phyloP scores from a whole-genome alignment of 2,888 invertebrate genomes.

The Chalcosyrphus nemorum region DNA sequence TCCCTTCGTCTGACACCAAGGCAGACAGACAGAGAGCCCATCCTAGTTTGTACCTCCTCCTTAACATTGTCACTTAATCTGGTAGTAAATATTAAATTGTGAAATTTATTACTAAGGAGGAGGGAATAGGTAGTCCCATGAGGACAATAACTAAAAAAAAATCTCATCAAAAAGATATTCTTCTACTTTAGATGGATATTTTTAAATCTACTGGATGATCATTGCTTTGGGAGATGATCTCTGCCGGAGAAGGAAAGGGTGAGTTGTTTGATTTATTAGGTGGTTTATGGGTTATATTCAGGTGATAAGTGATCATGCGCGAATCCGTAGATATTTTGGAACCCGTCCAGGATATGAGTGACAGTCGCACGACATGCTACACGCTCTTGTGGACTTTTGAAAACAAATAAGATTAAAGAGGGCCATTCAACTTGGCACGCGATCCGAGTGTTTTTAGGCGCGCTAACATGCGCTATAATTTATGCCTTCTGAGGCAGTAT shows the following conservation, averaged over 20 bases:
- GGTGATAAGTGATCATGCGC: slow-evolving; percentile 14
- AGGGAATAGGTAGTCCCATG: slow-evolving; percentile 15
- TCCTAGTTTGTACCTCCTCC: neutral
- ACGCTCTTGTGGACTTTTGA: neutral
- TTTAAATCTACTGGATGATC: slow-evolving; percentile 10
- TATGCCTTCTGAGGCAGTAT: neutral
- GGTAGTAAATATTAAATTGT: slow-evolving; percentile 42
- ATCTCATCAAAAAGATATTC: neutral
- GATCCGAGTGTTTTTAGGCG: neutral
- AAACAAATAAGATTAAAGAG: neutral
- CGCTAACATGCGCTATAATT: neutral
- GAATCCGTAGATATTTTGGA: neutral
- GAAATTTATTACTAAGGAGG: slow-evolving; percentile 46
- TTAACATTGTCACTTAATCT: slow-evolving; percentile 38
- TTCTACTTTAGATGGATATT: slow-evolving; percentile 12
- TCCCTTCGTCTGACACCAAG: neutral
- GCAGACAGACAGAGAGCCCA: neutral
- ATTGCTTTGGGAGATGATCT: neutral
- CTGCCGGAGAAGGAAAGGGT: neutral
- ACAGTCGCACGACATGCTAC: neutral
- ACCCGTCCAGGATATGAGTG: neutral
- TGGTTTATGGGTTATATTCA: slow-evolving; percentile 14
- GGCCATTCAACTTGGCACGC: neutral
- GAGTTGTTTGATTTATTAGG: neutral
- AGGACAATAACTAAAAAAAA: neutral